Evolutionary conservation across 2,797 vertebrate species (phyloP).

Genomic region (Anas capensis): DNA sequence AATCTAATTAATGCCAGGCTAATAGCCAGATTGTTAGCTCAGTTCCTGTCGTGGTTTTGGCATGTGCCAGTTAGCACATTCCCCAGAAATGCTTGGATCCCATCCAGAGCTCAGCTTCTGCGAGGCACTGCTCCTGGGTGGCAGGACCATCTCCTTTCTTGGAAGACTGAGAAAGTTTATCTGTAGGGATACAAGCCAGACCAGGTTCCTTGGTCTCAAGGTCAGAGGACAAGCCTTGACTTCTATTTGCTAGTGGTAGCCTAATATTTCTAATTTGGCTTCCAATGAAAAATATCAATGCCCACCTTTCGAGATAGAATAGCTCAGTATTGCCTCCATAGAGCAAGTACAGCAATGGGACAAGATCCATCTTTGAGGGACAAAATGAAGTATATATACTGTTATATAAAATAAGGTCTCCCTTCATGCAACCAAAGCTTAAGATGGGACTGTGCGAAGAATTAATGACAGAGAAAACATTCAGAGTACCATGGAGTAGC

Average conservation of each 20-base stretch:
- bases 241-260: not conserved
- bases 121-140: not conserved
- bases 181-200: not conserved
- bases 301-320: not conserved
- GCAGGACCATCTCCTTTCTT: not conserved
- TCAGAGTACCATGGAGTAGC: rapidly evolving
- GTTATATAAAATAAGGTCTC: not conserved
- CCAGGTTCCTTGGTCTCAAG: not conserved
- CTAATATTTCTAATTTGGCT: not conserved
- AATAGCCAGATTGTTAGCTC: not conserved
- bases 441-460: not conserved
- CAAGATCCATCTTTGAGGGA: not conserved
- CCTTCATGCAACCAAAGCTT: not conserved
- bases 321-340: not conserved
- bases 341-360: not conserved
- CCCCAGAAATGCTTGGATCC: not conserved
- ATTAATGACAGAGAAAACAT: not conserved
- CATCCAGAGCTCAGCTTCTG: not conserved
- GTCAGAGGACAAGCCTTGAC: not conserved
- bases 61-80: not conserved
- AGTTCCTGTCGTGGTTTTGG: not conserved
- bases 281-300: not conserved
- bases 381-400: not conserved
- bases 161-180: not conserved
- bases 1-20: not conserved